Evolutionary conservation across 2,797 vertebrate genomes (phyloP), one percentile per base, ranked within the genome.

Genomic region (Salmo trutta): DNA sequence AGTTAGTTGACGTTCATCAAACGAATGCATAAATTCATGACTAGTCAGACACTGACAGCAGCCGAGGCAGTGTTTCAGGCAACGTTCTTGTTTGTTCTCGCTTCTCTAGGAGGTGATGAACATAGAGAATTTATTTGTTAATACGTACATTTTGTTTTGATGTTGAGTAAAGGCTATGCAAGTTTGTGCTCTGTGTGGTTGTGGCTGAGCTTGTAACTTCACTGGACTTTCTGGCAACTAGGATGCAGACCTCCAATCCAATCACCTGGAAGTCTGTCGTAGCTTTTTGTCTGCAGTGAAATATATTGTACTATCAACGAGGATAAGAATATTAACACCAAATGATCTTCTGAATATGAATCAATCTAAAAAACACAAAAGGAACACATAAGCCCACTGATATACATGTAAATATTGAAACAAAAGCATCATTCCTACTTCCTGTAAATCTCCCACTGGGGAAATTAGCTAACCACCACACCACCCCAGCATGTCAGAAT

Each of bases 1-100:
- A 78, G 54, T 69, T 72, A 69, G 68, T 76, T 83, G 75, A 27
- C 79, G 85, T 80, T 82, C 79, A 87, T 87, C 77, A 81, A 81
- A 90, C 75, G 76, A 78, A 82, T 75, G 56, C 52, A 76, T 52
- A 73, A 41, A 78, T 71, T 73, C 51, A 79, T 53, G 51, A 74
- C 79, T 12, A 81, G 36, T 67, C 59, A 54, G 66, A 74, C 7
- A 62, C 59, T 71, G 27, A 72, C 54, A 74, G 29, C 17, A 51
- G 1, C 5, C 5, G 4, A 47, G n/a, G 41, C 73, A 56, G 74
- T 4, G 62, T 77, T 74, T 29, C 17, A 71, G 41, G n/a, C 68
- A 59, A 53, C 15, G 65, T 5, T 71, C 17, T 4, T 21, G 47
- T 78, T 78, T 16, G 10, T 59, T 77, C 75, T 69, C 31, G 36